Base-by-base conservation (phyloP, 2,113 vertebrate species). In the Ciconia stormi region DNA sequence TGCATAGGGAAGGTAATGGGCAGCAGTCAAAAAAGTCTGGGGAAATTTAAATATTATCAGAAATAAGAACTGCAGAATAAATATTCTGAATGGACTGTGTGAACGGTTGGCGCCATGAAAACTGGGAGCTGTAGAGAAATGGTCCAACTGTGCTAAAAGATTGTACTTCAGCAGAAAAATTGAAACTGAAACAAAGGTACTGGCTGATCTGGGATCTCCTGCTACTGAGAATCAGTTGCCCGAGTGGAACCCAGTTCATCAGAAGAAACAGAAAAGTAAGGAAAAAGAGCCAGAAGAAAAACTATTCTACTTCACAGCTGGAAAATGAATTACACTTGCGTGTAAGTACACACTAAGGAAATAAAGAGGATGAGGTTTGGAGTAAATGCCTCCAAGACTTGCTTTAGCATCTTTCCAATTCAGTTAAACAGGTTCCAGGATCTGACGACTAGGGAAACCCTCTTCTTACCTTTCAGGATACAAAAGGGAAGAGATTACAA, bases 321-420 rank as follows among this genome's bases (percentile, higher is more conserved):
- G 53, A 67, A 89, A 95, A 79, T 2, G 0, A 93, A 87, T 81
- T 76, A 84, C 56, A 34, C 10, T 87, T 87, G 32, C 6, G 21
- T 59, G 12, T 84, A 70, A 86, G 56, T 90, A 76, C 44, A 67
- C 52, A 74, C 56, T 80, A 56, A 93, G 42, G 85, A 81, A 81
- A 95, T 70, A 94, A 87, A 93, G 55, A 89, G n/a, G 61, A 88
- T 93, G 32, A 65, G 7, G 25, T 82, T 93, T 82, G n/a, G 70
- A 91, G 25, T 91, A 79, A 83, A 77, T 91, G n/a, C 38, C 82
- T 96, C 15, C 58, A 95, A 91, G 79, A 53, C 42, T 73, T 53
- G 20, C 74, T 88, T 92, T 85, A 88, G 49, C 17, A 42, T 40
- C 66, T 85, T 87, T 86, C 62, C 63, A 71, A 2, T 49, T 52